Evolutionary conservation across 2,888 invertebrate genomes (phyloP).

Genomic region (Pinctada fucata): DNA sequence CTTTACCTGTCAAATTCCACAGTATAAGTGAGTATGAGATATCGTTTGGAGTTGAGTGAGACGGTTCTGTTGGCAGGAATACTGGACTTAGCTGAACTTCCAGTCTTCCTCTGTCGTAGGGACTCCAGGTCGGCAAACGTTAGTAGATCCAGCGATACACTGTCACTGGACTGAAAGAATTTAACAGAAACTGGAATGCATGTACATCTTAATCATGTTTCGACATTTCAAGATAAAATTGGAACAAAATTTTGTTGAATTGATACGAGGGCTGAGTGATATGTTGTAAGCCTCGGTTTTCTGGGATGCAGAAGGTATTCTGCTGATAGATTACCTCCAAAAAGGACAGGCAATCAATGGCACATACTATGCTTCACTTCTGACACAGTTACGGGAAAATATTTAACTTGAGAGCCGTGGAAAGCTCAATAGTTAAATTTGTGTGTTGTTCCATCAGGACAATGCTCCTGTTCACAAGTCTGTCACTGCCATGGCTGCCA

Average conservation of each 20-base stretch:
- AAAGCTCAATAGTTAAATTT: too few species aligned
- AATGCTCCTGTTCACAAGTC: too few species aligned
- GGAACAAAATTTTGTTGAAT: not conserved
- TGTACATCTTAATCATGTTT: not conserved
- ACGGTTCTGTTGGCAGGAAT: conserved; percentile 59
- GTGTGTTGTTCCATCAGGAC: too few species aligned
- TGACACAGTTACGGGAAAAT: too few species aligned
- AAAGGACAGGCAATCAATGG: too few species aligned
- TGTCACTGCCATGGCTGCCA: too few species aligned
- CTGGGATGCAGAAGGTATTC: too few species aligned
- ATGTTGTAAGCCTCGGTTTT: too few species aligned
- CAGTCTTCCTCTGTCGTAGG: conserved; percentile 71
- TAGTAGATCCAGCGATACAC: conserved; percentile 74
- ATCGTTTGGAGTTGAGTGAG: conserved; percentile 71
- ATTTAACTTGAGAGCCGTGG: too few species aligned
- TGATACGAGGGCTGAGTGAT: too few species aligned
- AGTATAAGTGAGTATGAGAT: conserved; percentile 75
- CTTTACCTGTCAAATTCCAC: conserved; percentile 76
- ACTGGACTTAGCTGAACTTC: conserved; percentile 54
- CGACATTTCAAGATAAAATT: not conserved
- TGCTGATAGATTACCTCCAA: too few species aligned
- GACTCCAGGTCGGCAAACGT: conserved; percentile 75
- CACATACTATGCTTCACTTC: too few species aligned
- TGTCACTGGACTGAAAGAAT: conserved; percentile 70
- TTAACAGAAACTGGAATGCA: conserved; percentile 5